Base-by-base conservation (phyloP, 1,140 invertebrate genomes). In the Bombus affinis region DNA sequence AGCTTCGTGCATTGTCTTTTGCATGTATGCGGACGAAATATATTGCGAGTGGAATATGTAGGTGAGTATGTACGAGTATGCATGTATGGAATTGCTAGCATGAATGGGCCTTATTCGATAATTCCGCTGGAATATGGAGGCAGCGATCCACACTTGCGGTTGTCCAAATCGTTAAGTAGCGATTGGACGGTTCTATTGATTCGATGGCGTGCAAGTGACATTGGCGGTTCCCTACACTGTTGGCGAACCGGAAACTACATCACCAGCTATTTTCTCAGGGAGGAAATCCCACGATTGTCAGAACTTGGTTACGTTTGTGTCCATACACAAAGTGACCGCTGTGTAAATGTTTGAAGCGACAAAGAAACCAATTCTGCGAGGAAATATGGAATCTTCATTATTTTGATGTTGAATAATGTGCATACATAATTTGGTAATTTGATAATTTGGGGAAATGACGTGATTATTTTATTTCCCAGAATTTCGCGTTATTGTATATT, bases 121-220 rank as follows among this genome's bases (percentile, higher is more conserved):
- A 79, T 79, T 72, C 39, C 15, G 22, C 18, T 2, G 37, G 44
- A 42, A 57, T 22, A 57, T 47, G 62, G 62, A 76, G 65, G 75
- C 57, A 59, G 18, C 73, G 83, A 82, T 86, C 79, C 87, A 86
- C 76, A 86, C 80, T 89, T 87, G 88, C 71, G 83, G 86, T 84
- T 68, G 42, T 83, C 70, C 82, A 79, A 89, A 90, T 88, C 86
- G 89, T 87, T 90, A 85, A 88, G 79, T 75, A 81, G 75, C 88
- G 47, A 70, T 75, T 75, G 66, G 78, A 42, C 53, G 70, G 75
- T 88, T 79, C 75, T 87, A 90, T 90, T 90, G 88, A 89, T 90
- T 89, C 72, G 82, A 76, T 65, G 89, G 89, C 73, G 39, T 66
- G 81, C 78, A 85, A 78, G 79, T 87, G 88, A 71, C 86, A 80